A percentile compares a stretch with the other conserved stretches of the same genome.
Conservation (phyloP, 2,113 vertebrate genomes). For the Atlantisia rogersi region DNA sequence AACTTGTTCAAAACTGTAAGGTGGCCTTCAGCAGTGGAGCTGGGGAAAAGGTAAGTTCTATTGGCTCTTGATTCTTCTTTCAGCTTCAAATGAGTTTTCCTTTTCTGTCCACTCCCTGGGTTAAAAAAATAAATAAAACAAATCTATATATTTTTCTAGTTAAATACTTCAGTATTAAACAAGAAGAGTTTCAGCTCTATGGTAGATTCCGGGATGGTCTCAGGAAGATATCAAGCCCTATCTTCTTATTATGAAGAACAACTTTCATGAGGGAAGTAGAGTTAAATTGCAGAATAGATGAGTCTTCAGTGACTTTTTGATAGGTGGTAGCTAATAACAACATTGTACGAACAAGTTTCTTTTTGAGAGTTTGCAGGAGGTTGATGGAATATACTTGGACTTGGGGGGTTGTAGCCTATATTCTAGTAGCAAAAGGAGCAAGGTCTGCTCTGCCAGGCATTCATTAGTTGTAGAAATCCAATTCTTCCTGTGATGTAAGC, state of each 20-base stretch:
- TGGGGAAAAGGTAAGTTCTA: background rate
- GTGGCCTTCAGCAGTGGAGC: background rate
- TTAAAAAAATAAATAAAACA: no score
- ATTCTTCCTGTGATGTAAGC: background rate
- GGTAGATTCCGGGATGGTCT: background rate
- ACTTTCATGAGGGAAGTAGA: background rate
- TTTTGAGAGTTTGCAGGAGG: background rate
- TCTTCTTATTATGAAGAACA: background rate
- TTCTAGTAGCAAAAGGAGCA: background rate
- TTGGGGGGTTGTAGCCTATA: background rate
- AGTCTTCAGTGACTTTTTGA: background rate
- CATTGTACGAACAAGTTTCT: background rate
- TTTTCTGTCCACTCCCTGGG: background rate
- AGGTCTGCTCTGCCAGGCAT: fast-evolving
- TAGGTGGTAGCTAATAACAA: background rate
- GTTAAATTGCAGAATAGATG: background rate
- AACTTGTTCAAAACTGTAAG: background rate
- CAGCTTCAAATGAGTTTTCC: background rate
- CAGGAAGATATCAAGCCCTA: background rate
- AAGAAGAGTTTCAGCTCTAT: background rate
- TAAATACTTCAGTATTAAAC: background rate
- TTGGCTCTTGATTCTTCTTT: background rate
- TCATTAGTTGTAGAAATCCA: background rate
- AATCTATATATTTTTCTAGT: background rate
- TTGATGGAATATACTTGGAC: background rate